phyloP scores from a whole-genome alignment of 1,140 invertebrate genomes.

The Limonius californicus region DNA sequence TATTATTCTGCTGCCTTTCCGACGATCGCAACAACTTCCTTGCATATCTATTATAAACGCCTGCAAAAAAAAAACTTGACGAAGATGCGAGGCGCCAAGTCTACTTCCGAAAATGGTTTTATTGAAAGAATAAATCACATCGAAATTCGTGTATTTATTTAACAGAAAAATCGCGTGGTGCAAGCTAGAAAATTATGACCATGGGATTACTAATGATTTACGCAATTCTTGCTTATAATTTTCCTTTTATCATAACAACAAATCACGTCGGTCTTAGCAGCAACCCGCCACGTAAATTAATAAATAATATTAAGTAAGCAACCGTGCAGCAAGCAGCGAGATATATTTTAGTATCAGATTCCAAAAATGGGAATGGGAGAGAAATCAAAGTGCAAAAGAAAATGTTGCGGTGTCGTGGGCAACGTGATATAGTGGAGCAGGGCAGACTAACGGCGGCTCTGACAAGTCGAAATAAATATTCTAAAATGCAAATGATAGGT shows the following conservation, averaged over 20 bases:
- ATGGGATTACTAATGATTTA: no score
- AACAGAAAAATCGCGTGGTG: no score
- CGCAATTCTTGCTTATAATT: not conserved
- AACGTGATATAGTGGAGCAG: not conserved
- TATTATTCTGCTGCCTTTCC: no score
- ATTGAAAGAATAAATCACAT: no score
- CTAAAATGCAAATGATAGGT: not conserved
- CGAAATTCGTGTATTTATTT: no score
- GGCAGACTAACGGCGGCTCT: not conserved
- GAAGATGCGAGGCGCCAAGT: no score
- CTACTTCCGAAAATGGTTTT: no score
- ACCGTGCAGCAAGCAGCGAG: not conserved
- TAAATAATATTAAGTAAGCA: not conserved
- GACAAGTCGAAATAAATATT: slow-evolving; percentile 1
- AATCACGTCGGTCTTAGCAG: not conserved
- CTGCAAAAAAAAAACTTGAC: no score
- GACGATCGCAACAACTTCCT: no score
- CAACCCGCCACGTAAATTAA: not conserved
- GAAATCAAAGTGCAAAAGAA: not conserved
- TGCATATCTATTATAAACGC: no score
- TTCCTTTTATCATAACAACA: not conserved
- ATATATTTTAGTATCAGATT: no score
- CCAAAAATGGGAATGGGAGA: not conserved
- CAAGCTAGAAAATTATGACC: no score
- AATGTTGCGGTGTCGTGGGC: not conserved